Percentiles rank a stretch among this genome's conserved stretches.
phyloP scores from a whole-genome alignment of 2,797 vertebrate species.

The Gallinago stenura region DNA sequence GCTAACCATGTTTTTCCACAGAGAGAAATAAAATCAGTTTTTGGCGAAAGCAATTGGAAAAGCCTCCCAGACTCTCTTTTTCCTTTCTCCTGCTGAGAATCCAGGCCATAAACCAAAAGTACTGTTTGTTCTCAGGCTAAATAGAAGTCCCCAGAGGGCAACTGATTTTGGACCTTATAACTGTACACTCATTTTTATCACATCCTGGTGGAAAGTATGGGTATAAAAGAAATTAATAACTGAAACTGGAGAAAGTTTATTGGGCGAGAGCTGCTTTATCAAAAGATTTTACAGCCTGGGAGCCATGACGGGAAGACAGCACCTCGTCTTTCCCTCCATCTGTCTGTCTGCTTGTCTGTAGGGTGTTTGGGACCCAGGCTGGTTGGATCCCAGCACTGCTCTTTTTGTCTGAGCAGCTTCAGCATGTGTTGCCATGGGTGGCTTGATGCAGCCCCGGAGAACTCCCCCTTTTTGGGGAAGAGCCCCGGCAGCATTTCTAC shows the following conservation, averaged over 20 bases:
- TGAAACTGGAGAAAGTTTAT: background rate
- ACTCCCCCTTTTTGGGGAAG: background rate
- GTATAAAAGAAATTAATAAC: background rate
- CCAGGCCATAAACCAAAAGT: background rate
- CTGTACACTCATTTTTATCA: background rate
- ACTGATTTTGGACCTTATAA: background rate
- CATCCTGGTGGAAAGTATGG: background rate
- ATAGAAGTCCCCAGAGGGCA: background rate
- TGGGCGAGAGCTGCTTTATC: background rate
- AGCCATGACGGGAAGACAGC: background rate
- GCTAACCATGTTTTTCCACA: background rate
- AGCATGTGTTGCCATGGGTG: background rate
- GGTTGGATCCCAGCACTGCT: background rate
- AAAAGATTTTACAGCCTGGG: background rate
- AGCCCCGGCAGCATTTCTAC: background rate
- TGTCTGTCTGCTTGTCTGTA: background rate
- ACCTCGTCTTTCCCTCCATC: background rate
- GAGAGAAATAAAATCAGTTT: background rate
- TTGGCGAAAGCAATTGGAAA: background rate
- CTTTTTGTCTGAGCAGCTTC: background rate
- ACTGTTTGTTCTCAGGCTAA: conserved; percentile 36
- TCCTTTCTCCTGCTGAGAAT: background rate
- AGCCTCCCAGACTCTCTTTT: background rate
- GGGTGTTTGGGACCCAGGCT: background rate
- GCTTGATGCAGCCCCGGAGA: background rate